These are phyloP conservation scores for Argya squamiceps DNA, from an alignment of 2,797 vertebrate species.

Conservation along the genomic window DNA sequence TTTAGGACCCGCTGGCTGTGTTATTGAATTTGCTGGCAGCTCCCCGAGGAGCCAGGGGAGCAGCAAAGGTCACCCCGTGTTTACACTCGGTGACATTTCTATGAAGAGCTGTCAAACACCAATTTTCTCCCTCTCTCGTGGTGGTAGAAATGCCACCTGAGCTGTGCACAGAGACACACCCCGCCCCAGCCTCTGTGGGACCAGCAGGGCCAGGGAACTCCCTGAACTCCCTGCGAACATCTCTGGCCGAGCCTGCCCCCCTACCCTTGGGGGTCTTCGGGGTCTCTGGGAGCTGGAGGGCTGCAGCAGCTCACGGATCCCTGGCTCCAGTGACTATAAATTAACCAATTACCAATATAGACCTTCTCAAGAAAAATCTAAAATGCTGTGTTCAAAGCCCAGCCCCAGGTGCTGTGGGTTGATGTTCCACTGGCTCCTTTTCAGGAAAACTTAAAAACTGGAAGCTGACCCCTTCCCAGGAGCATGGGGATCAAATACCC, in stretches of 20 bases:
- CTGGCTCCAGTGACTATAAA: neutral
- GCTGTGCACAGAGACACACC: neutral
- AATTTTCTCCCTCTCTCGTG: neutral
- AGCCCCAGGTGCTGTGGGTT: neutral
- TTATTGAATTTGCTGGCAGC: constrained; percentile 3
- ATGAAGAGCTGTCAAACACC: constrained; percentile 36
- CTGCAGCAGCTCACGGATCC: neutral
- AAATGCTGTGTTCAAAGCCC: neutral
- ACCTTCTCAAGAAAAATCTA: neutral
- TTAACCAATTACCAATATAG: neutral
- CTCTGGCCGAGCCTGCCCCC: neutral
- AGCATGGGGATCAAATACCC: accelerated
- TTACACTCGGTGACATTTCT: constrained; percentile 54
- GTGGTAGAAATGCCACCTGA: neutral
- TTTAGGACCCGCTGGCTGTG: neutral
- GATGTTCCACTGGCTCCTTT: neutral
- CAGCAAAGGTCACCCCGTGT: constrained; percentile 41
- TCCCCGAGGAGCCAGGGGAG: neutral
- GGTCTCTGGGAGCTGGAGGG: neutral
- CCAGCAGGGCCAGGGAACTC: accelerated
- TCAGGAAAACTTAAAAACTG: neutral
- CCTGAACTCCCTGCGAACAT: accelerated
- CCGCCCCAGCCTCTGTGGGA: accelerated
- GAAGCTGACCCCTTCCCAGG: neutral
- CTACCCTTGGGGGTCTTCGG: accelerated